Conservation (phyloP, 2,113 vertebrate genomes). For the Chloroceryle aenea region DNA sequence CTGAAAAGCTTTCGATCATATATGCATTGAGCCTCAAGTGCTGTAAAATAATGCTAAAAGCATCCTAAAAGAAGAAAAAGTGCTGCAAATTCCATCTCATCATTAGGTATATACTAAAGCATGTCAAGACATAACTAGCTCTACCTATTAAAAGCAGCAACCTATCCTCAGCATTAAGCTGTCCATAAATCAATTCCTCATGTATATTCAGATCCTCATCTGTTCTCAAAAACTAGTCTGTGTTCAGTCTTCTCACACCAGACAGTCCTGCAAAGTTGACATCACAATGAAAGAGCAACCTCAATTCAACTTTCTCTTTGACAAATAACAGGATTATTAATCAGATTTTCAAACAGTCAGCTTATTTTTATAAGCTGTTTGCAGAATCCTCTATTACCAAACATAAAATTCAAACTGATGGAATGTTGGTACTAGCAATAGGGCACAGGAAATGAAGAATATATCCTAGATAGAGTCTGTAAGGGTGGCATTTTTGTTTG, state of each 20-base stretch:
- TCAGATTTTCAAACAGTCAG: background rate
- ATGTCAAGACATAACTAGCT: background rate
- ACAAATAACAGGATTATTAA: background rate
- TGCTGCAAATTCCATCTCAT: background rate
- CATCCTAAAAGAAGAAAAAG: background rate
- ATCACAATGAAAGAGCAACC: background rate
- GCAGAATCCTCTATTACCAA: background rate
- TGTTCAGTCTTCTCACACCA: background rate
- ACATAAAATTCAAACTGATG: background rate
- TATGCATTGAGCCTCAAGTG: background rate
- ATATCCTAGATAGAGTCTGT: background rate
- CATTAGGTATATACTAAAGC: background rate
- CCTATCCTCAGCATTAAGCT: background rate
- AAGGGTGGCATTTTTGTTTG: background rate
- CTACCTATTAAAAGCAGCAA: background rate
- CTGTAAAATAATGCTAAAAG: background rate
- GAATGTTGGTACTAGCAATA: background rate
- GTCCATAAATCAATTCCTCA: background rate
- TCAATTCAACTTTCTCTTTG: background rate
- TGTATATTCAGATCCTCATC: background rate
- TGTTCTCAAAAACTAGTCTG: background rate
- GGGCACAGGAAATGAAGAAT: background rate
- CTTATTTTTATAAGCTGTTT: background rate
- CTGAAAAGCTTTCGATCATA: background rate
- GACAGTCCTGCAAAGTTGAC: background rate